Conservation (phyloP, 23 tunicate species). For the Styela clava region DNA sequence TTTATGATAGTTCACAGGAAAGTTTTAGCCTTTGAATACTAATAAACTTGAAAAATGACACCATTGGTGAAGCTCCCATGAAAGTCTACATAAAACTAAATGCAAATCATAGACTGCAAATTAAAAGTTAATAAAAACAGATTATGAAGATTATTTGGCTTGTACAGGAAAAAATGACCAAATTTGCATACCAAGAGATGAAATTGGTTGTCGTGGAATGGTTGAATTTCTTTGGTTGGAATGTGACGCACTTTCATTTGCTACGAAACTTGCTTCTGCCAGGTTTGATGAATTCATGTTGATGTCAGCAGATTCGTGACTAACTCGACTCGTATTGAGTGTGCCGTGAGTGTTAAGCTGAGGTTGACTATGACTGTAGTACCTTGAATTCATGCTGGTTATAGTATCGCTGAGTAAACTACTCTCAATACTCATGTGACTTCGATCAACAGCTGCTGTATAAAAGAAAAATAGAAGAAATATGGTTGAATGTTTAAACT, state of each 20-base stretch:
- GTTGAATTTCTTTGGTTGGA: background rate
- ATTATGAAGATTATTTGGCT: too few relatives aligned
- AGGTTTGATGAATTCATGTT: slow-evolving; percentile 17
- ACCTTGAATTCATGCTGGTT: background rate
- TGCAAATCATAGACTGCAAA: too few relatives aligned
- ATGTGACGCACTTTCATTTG: background rate
- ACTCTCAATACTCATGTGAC: slow-evolving; percentile 40
- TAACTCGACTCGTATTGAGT: background rate
- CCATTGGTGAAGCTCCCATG: too few relatives aligned
- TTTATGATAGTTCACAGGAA: too few relatives aligned
- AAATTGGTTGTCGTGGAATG: background rate
- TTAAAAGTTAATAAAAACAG: too few relatives aligned
- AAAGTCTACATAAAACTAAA: too few relatives aligned
- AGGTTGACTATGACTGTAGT: background rate
- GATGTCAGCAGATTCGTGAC: slow-evolving; percentile 15
- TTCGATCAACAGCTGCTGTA: slow-evolving; percentile 15
- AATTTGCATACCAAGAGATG: background rate
- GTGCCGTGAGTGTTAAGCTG: background rate
- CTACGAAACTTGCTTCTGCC: background rate
- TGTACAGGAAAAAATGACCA: too few relatives aligned
- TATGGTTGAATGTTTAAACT: too few relatives aligned
- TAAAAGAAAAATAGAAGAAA: too few relatives aligned
- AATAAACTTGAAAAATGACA: too few relatives aligned
- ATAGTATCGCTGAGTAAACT: slow-evolving; percentile 26
- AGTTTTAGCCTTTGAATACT: too few relatives aligned